Evolutionary conservation across 2,888 invertebrate species (phyloP).

Genomic region (Pollenia griseotomentosa): DNA sequence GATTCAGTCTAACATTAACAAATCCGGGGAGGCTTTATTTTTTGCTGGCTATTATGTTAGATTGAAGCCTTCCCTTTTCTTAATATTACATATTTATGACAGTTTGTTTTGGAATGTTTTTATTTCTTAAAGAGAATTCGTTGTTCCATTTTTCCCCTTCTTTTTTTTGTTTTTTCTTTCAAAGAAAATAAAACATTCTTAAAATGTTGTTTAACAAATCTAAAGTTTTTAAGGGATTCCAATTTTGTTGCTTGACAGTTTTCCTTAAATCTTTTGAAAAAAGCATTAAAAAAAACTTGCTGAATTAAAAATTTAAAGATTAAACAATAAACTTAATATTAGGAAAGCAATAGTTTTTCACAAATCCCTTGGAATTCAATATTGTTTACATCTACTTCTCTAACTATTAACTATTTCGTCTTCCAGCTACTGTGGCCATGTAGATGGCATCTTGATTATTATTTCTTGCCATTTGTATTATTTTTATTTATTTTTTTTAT

Average conservation of each 20-base stretch:
- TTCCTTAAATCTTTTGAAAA: no score
- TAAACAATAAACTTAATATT: conserved; percentile 10
- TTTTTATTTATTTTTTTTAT: not conserved
- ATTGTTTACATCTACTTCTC: conserved; percentile 4
- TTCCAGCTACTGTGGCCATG: not conserved
- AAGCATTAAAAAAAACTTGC: not conserved
- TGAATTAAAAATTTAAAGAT: not conserved
- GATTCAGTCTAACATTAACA: no score
- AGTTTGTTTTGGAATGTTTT: no score
- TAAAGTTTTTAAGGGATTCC: not conserved
- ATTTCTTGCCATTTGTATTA: conserved; percentile 11
- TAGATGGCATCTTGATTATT: not conserved
- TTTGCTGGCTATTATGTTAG: no score
- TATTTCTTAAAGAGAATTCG: no score
- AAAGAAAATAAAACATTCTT: no score
- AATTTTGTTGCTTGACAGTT: not conserved
- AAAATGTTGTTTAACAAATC: no score
- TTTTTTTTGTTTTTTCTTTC: no score
- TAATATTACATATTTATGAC: no score
- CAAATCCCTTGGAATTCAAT: conserved; percentile 24
- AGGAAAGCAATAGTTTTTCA: not conserved
- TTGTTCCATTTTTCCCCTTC: no score
- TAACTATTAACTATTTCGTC: not conserved
- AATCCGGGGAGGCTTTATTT: no score
- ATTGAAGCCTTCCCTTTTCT: no score